A percentile compares a stretch with the other conserved stretches of the same genome.
Evolutionary conservation across 2,113 vertebrate species (phyloP).

Genomic region (Chrysochloris asiatica): DNA sequence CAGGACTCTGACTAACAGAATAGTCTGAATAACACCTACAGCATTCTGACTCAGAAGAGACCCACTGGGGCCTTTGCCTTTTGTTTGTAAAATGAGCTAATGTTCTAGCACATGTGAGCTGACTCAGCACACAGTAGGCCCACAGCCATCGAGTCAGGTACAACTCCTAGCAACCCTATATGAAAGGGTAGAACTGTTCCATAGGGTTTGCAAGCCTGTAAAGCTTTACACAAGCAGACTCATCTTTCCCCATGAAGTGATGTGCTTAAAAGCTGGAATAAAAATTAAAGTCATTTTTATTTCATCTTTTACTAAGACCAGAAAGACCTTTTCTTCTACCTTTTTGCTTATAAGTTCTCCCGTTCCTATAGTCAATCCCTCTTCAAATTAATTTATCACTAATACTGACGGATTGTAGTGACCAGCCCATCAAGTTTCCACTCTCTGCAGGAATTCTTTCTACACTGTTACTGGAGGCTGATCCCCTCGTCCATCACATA

Average conservation of each 20-base stretch:
- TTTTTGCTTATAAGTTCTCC: background rate
- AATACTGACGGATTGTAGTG: background rate
- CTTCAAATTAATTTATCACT: background rate
- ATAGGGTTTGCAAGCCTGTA: too few relatives aligned
- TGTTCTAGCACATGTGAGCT: background rate
- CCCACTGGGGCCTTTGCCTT: background rate
- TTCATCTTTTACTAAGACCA: background rate
- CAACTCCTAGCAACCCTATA: too few relatives aligned
- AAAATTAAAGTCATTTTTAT: background rate
- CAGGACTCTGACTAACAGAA: background rate
- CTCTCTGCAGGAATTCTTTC: background rate
- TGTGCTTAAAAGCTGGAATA: background rate
- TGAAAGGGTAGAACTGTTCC: too few relatives aligned
- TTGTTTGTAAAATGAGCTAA: background rate
- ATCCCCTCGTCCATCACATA: background rate
- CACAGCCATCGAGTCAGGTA: too few relatives aligned
- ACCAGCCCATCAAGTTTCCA: background rate
- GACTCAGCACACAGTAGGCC: too few relatives aligned
- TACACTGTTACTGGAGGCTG: background rate
- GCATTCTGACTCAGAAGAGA: background rate
- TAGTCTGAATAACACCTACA: background rate
- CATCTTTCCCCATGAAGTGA: too few relatives aligned
- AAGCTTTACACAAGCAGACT: too few relatives aligned
- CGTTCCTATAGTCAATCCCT: background rate
- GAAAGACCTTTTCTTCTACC: background rate